Evolutionary conservation across 2,797 vertebrate genomes (phyloP).

Genomic region (Bucorvus abyssinicus): DNA sequence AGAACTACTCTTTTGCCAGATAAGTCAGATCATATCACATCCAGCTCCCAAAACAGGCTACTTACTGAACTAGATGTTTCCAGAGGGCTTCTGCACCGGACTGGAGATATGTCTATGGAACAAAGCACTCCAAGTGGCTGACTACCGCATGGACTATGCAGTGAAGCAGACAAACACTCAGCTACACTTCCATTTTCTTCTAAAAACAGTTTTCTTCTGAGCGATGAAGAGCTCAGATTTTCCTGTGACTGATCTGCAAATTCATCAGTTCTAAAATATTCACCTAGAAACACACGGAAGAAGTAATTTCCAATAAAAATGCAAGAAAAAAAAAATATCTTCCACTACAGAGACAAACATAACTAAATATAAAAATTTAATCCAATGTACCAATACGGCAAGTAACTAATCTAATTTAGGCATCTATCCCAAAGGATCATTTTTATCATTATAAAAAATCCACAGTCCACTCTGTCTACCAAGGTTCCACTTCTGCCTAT

Average conservation of each 20-base stretch:
- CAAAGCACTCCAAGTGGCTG: constrained; percentile 72
- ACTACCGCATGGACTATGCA: constrained; percentile 66
- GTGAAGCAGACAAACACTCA: constrained; percentile 85
- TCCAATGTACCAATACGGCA: neutral
- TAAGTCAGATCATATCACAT: neutral
- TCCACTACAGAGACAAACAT: neutral
- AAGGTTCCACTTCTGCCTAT: neutral
- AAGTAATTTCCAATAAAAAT: neutral
- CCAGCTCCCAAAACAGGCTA: neutral
- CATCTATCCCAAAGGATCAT: neutral
- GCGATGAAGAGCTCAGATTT: constrained; percentile 93
- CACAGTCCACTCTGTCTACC: neutral
- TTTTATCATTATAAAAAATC: neutral
- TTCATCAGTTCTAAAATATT: constrained; percentile 87
- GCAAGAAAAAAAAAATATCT: neutral
- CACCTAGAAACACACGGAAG: constrained; percentile 72
- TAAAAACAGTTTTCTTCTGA: constrained; percentile 94
- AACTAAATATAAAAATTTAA: neutral
- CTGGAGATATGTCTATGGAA: constrained; percentile 83
- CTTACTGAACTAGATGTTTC: constrained; percentile 86
- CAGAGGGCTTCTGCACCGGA: constrained; percentile 74
- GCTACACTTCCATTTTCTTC: constrained; percentile 88
- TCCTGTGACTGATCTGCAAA: constrained; percentile 88
- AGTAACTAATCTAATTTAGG: neutral
- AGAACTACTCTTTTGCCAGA: neutral